Conservation (phyloP, 2,113 vertebrate genomes). For the Ibidorhyncha struthersii region DNA sequence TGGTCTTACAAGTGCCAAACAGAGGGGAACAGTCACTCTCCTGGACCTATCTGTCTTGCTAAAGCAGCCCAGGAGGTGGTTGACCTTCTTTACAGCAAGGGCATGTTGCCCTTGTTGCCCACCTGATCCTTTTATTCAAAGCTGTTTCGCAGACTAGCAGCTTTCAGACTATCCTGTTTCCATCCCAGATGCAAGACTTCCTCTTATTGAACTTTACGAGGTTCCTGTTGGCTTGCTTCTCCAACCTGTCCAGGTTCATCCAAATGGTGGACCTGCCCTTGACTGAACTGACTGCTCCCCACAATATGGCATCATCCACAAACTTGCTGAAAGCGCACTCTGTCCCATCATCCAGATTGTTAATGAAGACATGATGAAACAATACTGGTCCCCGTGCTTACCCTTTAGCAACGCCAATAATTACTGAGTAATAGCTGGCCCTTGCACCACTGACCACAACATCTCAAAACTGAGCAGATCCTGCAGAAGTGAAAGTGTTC, state of each 20-base stretch:
- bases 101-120: background rate
- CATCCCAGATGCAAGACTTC: background rate
- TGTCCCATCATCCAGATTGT: background rate
- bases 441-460: background rate
- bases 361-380: background rate
- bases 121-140: background rate
- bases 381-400: background rate
- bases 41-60: background rate
- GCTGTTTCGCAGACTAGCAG: background rate
- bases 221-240: background rate
- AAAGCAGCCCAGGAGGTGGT: background rate
- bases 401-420: background rate
- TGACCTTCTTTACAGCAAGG: background rate
- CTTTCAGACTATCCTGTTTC: background rate
- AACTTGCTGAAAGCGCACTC: background rate
- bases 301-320: background rate
- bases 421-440: background rate
- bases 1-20: background rate
- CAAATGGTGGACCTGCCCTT: background rate
- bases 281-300: background rate
- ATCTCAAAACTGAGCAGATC: background rate
- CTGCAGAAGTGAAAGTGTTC: background rate
- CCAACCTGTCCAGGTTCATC: background rate
- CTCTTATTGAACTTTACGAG: background rate
- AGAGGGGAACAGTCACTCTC: background rate